Base-by-base conservation (phyloP, 1,140 invertebrate species). In the Drosophila novamexicana region DNA sequence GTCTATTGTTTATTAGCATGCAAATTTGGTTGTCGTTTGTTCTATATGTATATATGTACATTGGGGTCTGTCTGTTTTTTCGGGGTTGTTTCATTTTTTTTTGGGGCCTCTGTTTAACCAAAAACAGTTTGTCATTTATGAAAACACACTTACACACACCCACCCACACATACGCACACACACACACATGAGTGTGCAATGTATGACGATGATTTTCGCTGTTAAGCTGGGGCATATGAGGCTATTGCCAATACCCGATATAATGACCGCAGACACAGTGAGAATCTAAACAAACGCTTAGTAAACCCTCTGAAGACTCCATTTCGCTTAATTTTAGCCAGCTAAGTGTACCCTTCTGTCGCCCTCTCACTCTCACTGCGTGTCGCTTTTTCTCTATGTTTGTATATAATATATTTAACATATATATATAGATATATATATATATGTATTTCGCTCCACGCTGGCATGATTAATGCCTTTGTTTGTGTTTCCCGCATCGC, bases 401-500 rank as follows among this genome's bases (percentile, higher is more conserved):
- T 8, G 1, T 59, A n/a, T 29, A 9, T 53, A 10, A 18, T 18
- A 18, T 18, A 18, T 18, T 18, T 18, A 18, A 18, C 18, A 32
- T 18, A 29, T 32, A 42, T 68, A 14, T 42, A 12, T 61, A 12
- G 29, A 32, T 18, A 29, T 32, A 16, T 56, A 50, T 66, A n/a
- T 56, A 42, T 68, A 14, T 42, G 16, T 61, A 12, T 36, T 44
- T 40, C 37, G 22, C 44, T 76, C 68, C 79, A 84, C 70, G 77
- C 56, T 77, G 80, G 73, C 84, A 88, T 88, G 83, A 88, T 88
- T 88, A 88, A 88, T 88, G 83, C 77, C 77, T 88, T 83, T 88
- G 83, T 88, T 88, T 88, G 80, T 86, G 80, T 88, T 89, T 83
- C 65, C 73, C 77, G 66, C 58, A 75, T 85, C 74, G 76, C 53